phyloP scores from a whole-genome alignment of 2,888 invertebrate genomes.

The Lobophora halterata region DNA sequence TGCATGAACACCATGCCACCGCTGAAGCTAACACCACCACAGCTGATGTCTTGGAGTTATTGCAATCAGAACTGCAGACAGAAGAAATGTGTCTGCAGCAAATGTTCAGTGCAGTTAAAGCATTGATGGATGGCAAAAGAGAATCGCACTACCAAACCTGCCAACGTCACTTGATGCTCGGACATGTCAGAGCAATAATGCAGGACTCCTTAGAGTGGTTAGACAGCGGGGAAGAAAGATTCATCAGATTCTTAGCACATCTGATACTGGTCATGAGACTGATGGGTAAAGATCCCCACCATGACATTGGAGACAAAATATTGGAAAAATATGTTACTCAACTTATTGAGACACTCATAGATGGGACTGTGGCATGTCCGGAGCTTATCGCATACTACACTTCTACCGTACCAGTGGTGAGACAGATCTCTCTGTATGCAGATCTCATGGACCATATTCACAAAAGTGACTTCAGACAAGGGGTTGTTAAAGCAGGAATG shows the following conservation, averaged over 20 bases:
- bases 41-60: constrained; percentile 61
- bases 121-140: constrained; percentile 78
- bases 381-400: constrained; percentile 92
- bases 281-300: constrained; percentile 86
- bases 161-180: constrained; percentile 92
- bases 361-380: constrained; percentile 83
- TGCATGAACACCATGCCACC: constrained; percentile 71
- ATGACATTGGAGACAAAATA: constrained; percentile 87
- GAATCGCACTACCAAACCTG: constrained; percentile 86
- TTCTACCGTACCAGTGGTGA: constrained; percentile 84
- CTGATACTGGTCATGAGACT: constrained; percentile 90
- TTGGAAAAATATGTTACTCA: constrained; percentile 87
- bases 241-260: constrained; percentile 92
- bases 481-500: constrained; percentile 86
- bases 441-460: constrained; percentile 85
- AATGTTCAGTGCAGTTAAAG: constrained; percentile 68
- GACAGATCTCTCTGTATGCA: constrained; percentile 82
- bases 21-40: constrained; percentile 68
- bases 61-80: constrained; percentile 60
- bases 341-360: constrained; percentile 81
- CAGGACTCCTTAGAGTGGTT: constrained; percentile 86
- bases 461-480: constrained; percentile 83
- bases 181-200: constrained; percentile 87
- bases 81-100: constrained; percentile 67
- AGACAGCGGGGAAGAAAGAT: constrained; percentile 74